phyloP scores from a whole-genome alignment of 1,140 invertebrate genomes.

The Leptonema lineaticorne region DNA sequence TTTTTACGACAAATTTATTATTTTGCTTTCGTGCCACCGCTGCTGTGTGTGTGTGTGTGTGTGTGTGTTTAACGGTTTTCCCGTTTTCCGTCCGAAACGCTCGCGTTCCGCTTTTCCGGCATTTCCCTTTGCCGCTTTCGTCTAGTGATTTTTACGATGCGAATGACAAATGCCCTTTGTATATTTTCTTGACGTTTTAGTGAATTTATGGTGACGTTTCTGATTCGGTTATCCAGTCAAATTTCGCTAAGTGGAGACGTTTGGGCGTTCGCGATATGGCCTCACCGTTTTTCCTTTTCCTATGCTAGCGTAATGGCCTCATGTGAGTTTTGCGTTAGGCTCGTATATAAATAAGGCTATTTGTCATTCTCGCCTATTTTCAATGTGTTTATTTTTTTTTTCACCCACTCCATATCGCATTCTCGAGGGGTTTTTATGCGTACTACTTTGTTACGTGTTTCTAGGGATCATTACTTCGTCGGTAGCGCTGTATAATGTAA shows the following conservation, averaged over 20 bases:
- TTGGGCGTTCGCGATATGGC: slow-evolving; percentile 8
- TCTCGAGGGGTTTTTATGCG: no score
- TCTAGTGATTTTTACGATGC: slow-evolving; percentile 30
- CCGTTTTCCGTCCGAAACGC: no score
- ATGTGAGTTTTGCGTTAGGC: slow-evolving; percentile 3
- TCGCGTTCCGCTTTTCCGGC: no score
- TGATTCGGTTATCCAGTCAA: slow-evolving; percentile 34
- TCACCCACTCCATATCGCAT: no score
- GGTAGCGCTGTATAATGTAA: no score
- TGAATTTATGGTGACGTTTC: slow-evolving; percentile 34
- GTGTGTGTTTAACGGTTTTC: no score
- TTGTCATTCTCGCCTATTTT: neutral
- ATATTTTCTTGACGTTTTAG: slow-evolving; percentile 29
- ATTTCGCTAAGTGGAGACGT: slow-evolving; percentile 12
- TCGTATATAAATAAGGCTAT: neutral
- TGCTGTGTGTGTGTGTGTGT: no score
- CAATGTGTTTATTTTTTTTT: no score
- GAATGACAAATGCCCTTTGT: slow-evolving; percentile 34
- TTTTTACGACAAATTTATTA: neutral
- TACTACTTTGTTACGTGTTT: no score
- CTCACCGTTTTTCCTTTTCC: neutral
- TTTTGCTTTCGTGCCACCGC: neutral
- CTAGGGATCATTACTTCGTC: no score
- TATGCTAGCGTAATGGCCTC: neutral
- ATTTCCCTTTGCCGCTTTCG: neutral